Percentiles rank a stretch among this genome's conserved stretches.
Conservation (phyloP, 2,888 invertebrate genomes). For the Hirtodrosophila histrioides region DNA sequence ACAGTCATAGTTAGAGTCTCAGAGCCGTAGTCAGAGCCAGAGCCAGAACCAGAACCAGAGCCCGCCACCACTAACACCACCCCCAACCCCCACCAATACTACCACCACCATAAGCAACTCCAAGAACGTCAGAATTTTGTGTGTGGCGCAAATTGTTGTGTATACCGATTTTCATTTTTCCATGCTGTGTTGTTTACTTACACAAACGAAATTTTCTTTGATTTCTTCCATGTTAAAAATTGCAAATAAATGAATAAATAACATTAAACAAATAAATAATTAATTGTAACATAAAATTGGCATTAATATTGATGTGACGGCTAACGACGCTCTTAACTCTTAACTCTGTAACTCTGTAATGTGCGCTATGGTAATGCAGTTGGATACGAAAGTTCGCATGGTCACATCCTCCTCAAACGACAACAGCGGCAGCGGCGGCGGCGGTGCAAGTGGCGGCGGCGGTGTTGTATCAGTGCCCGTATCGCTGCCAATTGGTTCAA, state of each 20-base stretch:
- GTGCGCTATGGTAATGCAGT: constrained; percentile 77
- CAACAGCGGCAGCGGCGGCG: constrained; percentile 77
- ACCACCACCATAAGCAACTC: constrained; percentile 39
- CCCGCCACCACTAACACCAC: constrained; percentile 31
- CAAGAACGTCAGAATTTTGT: constrained; percentile 63
- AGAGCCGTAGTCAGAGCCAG: constrained; percentile 27
- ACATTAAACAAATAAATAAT: constrained; percentile 12
- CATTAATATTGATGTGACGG: constrained; percentile 51
- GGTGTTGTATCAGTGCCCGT: constrained; percentile 83
- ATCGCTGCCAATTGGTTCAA: constrained; percentile 90
- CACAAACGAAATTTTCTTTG: constrained; percentile 75
- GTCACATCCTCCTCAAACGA: constrained; percentile 83
- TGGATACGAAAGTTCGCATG: constrained; percentile 83
- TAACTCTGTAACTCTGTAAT: constrained; percentile 50
- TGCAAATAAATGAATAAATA: constrained; percentile 20
- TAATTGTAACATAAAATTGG: constrained; percentile 20
- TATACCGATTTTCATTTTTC: constrained; percentile 80
- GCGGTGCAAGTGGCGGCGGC: constrained; percentile 52
- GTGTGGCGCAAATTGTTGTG: constrained; percentile 80
- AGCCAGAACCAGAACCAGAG: constrained; percentile 28
- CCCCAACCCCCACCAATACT: constrained; percentile 14
- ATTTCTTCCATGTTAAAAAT: constrained; percentile 60
- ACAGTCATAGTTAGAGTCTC: constrained; percentile 41
- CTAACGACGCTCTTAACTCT: constrained; percentile 13
- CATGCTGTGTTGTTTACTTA: constrained; percentile 79